phyloP scores from a whole-genome alignment of 2,888 invertebrate species.

The Dorcus hopei region DNA sequence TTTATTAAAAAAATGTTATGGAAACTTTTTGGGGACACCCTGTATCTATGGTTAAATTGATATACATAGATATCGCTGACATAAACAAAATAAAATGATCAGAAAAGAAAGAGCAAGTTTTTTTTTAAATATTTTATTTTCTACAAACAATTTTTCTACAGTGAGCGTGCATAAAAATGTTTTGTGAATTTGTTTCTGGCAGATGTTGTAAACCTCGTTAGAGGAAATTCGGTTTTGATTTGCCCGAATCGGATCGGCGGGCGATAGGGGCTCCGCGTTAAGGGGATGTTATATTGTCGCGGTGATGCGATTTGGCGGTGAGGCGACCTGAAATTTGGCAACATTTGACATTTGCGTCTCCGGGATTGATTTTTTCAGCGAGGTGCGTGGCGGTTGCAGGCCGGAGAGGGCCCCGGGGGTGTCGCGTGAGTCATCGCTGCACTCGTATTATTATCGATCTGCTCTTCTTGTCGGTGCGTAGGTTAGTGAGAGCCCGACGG shows the following conservation, averaged over 20 bases:
- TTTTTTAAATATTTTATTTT: too few relatives aligned
- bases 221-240: too few relatives aligned
- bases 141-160: too few relatives aligned
- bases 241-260: background rate
- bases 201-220: too few relatives aligned
- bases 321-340: slow-evolving; percentile 43
- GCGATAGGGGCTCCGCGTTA: background rate
- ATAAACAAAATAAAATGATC: too few relatives aligned
- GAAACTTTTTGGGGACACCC: too few relatives aligned
- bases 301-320: slow-evolving; percentile 5
- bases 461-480: slow-evolving; percentile 25
- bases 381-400: slow-evolving; percentile 7
- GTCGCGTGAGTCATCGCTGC: slow-evolving; percentile 51
- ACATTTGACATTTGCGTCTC: slow-evolving; percentile 47
- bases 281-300: background rate
- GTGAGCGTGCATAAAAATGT: background rate
- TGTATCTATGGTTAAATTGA: too few relatives aligned
- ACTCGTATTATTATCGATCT: slow-evolving; percentile 50
- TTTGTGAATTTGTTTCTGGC: background rate
- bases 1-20: too few relatives aligned
- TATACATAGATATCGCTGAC: too few relatives aligned
- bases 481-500: slow-evolving; percentile 30
- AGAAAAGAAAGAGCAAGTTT: too few relatives aligned
- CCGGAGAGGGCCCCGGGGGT: slow-evolving; percentile 27
- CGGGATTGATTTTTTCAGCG: slow-evolving; percentile 48